Percentiles rank a stretch among this genome's conserved stretches.
Evolutionary conservation across 1,140 invertebrate species (phyloP).

Genomic region (Caenorhabditis latens): DNA sequence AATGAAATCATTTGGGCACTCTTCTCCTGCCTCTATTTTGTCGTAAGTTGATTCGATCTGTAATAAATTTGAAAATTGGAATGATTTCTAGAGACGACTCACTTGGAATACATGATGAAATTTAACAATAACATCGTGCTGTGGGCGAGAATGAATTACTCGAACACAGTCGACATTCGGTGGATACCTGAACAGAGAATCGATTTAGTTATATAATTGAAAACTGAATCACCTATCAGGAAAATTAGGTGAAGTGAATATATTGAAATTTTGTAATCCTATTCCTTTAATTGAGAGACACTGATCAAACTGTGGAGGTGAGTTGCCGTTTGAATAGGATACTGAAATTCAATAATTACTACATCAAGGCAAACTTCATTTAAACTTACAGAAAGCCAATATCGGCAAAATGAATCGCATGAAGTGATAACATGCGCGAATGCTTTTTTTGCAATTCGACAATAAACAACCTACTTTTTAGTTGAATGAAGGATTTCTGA

Average conservation of each 20-base stretch:
- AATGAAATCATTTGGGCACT: constrained; percentile 55
- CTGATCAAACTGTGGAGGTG: constrained; percentile 25
- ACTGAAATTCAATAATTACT: neutral
- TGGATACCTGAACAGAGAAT: constrained; percentile 26
- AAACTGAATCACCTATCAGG: neutral
- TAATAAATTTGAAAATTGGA: neutral
- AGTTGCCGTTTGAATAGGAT: neutral
- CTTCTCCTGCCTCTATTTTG: constrained; percentile 42
- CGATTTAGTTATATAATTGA: no score
- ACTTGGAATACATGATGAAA: constrained; percentile 57
- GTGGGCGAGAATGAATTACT: constrained; percentile 44
- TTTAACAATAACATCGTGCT: constrained; percentile 57
- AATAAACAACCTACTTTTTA: neutral
- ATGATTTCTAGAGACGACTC: neutral
- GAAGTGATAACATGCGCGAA: constrained; percentile 56
- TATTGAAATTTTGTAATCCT: constrained; percentile 41
- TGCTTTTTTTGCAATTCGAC: constrained; percentile 41
- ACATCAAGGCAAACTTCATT: neutral
- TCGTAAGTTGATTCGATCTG: constrained; percentile 54
- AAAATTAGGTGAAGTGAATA: constrained; percentile 42
- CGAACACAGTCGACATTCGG: constrained; percentile 59
- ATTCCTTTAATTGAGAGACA: constrained; percentile 52
- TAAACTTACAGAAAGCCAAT: constrained; percentile 45
- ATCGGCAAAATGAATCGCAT: constrained; percentile 52
- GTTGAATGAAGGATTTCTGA: constrained; percentile 15